Evolutionary conservation across 2,797 vertebrate species (phyloP), one percentile per base, ranked within the genome.

Genomic region (Chloroceryle inda): DNA sequence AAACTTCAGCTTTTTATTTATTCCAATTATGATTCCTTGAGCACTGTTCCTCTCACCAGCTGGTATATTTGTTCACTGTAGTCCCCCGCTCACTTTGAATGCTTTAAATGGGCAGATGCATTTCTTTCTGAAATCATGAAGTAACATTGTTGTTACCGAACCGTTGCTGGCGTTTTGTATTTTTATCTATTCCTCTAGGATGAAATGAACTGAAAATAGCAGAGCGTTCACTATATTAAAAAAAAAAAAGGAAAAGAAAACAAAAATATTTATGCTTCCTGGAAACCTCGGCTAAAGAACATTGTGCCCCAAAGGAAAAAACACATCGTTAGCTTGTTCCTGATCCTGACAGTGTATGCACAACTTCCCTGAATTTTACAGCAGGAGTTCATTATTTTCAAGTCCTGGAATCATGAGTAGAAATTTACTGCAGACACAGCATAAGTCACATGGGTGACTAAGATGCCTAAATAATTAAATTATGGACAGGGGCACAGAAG

Each of bases 391-490:
- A 0, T 37, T 63, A 8, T 89, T 91, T 85, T 73, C 76, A 61
- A 45, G 15, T 27, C 71, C 68, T 52, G 78, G 68, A 72, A 55
- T 67, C 73, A 33, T 8, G 31, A 84, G 66, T 12, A 78, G 59
- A 92, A 83, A 82, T 77, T 20, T 71, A 72, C 35, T 94, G 84
- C 89, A 80, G 64, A 33, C 42, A 33, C 37, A 85, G 71, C 40
- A 6, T 42, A 35, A 78, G 56, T 77, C 86, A 68, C 78, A 15
- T 88, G 88, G 71, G 56, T 91, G 89, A 75, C 78, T 61, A 56
- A 58, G 82, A 83, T 94, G 76, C 61, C 79, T 91, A 56, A 92
- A 68, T 91, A 85, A 81, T 94, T 88, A n/a, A 94, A 55, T 88
- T 85, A 74, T 9, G 45, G 61, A 42, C 61, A 56, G 26, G 64